These are phyloP conservation scores for Triplophysa yarkandensis DNA, from an alignment of 2,797 vertebrate genomes.

Conservation along the genomic window DNA sequence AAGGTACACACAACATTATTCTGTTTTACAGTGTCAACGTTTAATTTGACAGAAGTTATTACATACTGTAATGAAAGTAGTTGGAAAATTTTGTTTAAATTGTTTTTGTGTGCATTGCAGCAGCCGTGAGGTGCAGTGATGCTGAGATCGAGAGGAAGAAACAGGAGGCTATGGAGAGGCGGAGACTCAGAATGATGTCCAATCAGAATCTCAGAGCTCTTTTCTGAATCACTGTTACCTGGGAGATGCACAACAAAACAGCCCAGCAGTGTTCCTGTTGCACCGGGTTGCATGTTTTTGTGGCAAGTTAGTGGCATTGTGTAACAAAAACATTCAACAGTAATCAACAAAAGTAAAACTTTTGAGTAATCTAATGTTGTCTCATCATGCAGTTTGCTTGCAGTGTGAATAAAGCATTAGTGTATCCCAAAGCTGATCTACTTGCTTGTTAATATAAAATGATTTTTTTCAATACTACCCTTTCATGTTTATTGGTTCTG, in stretches of 20 bases:
- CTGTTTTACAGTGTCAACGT: background rate
- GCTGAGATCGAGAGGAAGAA: conserved; percentile 93
- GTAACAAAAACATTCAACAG: background rate
- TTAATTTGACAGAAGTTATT: too few species aligned
- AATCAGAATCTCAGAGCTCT: conserved; percentile 64
- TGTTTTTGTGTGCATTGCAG: conserved; percentile 58
- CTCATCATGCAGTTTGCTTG: background rate
- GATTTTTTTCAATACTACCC: background rate
- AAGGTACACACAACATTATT: conserved; percentile 54
- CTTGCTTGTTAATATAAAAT: background rate
- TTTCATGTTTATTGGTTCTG: background rate
- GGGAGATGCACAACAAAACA: background rate
- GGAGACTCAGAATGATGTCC: conserved; percentile 74
- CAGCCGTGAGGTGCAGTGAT: conserved; percentile 76
- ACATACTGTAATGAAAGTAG: too few species aligned
- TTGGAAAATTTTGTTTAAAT: background rate
- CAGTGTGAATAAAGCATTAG: too few species aligned
- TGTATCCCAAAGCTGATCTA: conserved; percentile 4
- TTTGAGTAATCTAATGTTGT: background rate
- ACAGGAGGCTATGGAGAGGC: conserved; percentile 85
- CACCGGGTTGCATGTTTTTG: background rate
- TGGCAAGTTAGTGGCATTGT: background rate
- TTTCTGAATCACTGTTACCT: conserved; percentile 53
- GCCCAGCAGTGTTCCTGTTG: background rate
- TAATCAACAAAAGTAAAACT: background rate